phyloP scores from a whole-genome alignment of 2,888 invertebrate species.

The Tromatobia lineatoria region DNA sequence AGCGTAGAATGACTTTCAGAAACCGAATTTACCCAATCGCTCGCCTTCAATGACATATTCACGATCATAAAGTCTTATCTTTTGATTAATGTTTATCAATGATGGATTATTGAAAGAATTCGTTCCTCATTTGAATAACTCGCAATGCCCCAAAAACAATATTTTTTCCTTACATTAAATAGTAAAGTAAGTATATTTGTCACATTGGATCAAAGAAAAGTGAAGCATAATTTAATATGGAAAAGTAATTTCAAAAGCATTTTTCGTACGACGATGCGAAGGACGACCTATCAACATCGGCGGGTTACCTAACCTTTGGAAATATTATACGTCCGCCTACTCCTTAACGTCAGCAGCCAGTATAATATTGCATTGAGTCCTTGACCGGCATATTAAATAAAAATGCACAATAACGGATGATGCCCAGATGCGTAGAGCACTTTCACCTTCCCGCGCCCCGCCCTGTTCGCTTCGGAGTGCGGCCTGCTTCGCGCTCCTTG shows the following conservation, averaged over 20 bases:
- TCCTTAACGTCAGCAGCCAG: constrained; percentile 32
- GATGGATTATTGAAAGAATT: background rate
- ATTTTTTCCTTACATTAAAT: no score
- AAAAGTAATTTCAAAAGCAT: constrained; percentile 40
- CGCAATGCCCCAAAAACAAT: background rate
- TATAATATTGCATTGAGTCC: constrained; percentile 75
- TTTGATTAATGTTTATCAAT: background rate
- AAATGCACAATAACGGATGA: constrained; percentile 79
- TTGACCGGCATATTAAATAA: constrained; percentile 79
- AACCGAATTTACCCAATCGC: background rate
- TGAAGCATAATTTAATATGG: constrained; percentile 19
- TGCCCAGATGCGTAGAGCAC: constrained; percentile 75
- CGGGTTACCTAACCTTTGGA: constrained; percentile 71
- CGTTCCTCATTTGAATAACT: background rate
- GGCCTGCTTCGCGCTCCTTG: constrained; percentile 11
- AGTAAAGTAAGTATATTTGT: background rate
- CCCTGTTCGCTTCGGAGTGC: constrained; percentile 68
- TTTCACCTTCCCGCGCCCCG: constrained; percentile 76
- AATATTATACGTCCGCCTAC: constrained; percentile 66
- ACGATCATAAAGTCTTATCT: background rate
- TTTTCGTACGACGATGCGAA: constrained; percentile 46
- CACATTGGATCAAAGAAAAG: background rate
- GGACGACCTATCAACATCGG: constrained; percentile 10
- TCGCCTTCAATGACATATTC: background rate
- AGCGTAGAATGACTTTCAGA: background rate